Percentiles rank a stretch among this genome's conserved stretches.
Evolutionary conservation across 2,797 vertebrate genomes (phyloP).

Genomic region (Steatocranus sp.): DNA sequence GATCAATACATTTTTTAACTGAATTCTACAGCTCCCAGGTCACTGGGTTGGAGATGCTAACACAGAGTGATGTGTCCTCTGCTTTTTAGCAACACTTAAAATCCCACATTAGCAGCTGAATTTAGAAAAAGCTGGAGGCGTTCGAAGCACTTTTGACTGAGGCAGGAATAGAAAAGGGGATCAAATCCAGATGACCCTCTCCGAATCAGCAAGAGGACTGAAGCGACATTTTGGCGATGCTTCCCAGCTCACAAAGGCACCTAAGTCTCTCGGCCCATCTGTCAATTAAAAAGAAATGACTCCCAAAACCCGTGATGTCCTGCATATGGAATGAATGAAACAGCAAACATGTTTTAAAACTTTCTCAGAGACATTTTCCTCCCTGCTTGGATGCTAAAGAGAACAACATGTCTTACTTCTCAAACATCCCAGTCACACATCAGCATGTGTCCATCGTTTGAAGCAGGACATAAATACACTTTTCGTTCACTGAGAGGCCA

Average conservation of each 20-base stretch:
- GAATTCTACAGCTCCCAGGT: background rate
- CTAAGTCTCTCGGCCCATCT: background rate
- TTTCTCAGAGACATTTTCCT: background rate
- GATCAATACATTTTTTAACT: background rate
- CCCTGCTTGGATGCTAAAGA: background rate
- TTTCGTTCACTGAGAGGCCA: background rate
- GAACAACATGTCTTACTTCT: background rate
- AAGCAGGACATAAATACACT: background rate
- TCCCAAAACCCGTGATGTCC: background rate
- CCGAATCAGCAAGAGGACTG: background rate
- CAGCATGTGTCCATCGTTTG: background rate
- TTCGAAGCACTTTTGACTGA: background rate
- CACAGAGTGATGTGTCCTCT: background rate
- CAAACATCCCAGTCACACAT: background rate
- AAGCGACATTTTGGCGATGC: background rate
- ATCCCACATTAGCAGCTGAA: conserved; percentile 7
- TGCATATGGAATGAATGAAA: background rate
- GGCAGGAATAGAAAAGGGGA: background rate
- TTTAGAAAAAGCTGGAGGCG: conserved; percentile 17
- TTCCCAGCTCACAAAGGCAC: background rate
- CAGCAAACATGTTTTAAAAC: background rate
- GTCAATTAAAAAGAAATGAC: background rate
- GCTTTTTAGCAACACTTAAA: conserved; percentile 17
- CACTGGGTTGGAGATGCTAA: background rate
- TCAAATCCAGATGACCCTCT: conserved; percentile 4